Evolutionary conservation across 2,797 vertebrate genomes (phyloP).

Genomic region (Labroides dimidiatus): DNA sequence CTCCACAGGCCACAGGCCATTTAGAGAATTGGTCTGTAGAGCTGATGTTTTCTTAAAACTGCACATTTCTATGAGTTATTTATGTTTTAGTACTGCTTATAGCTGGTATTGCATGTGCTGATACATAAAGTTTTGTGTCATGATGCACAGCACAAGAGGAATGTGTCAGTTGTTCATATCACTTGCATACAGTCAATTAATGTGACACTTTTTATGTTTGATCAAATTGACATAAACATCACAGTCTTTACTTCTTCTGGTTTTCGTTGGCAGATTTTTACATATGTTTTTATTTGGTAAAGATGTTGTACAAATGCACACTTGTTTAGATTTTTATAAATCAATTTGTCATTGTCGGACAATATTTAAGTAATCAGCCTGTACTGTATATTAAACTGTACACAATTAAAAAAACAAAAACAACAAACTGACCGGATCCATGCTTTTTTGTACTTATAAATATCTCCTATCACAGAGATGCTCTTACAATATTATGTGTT

Average conservation of each 20-base stretch:
- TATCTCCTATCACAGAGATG: too few relatives aligned
- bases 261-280: not conserved
- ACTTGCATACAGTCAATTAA: constrained; percentile 11
- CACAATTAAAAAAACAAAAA: too few relatives aligned
- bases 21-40: not conserved
- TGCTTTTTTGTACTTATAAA: too few relatives aligned
- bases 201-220: constrained; percentile 46
- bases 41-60: not conserved
- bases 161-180: constrained; percentile 15
- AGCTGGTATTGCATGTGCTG: constrained; percentile 24
- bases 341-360: too few relatives aligned
- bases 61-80: constrained; percentile 52
- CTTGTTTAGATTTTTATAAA: not conserved
- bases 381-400: not conserved
- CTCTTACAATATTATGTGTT: too few relatives aligned
- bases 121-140: constrained; percentile 28
- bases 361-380: not conserved
- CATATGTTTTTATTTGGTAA: not conserved
- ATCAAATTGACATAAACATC: constrained; percentile 40
- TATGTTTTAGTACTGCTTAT: constrained; percentile 30
- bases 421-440: too few relatives aligned
- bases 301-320: not conserved
- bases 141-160: constrained; percentile 24
- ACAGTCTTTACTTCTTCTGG: not conserved
- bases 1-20: too few relatives aligned